phyloP scores from a whole-genome alignment of 1,140 invertebrate species.

The Eufriesea mexicana region DNA sequence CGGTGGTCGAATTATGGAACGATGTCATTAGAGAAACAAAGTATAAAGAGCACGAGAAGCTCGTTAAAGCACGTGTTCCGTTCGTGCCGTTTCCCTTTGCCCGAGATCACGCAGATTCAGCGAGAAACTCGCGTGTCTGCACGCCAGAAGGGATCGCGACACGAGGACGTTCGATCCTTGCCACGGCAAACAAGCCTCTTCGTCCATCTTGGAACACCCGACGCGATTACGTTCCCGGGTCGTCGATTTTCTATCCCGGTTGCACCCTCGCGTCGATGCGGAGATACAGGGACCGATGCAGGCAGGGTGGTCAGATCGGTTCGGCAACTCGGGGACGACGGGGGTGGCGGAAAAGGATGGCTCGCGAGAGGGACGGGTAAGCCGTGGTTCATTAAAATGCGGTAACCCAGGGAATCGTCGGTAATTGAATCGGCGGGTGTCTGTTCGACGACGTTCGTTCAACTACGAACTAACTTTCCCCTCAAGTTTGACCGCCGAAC shows the following conservation, averaged over 20 bases:
- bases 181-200: too few relatives aligned
- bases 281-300: too few relatives aligned
- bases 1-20: slow-evolving; percentile 1
- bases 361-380: slow-evolving; percentile 47
- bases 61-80: slow-evolving; percentile 16
- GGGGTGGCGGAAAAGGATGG: background rate
- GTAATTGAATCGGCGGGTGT: slow-evolving; percentile 73
- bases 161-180: background rate
- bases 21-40: slow-evolving; percentile 1
- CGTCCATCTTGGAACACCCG: too few relatives aligned
- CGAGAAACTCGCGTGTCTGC: slow-evolving; percentile 11
- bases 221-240: too few relatives aligned
- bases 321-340: background rate
- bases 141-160: background rate
- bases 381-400: slow-evolving; percentile 71
- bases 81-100: background rate
- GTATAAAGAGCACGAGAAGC: background rate
- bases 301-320: background rate
- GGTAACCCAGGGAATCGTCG: slow-evolving; percentile 69
- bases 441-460: slow-evolving; percentile 55
- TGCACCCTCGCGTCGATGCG: too few relatives aligned
- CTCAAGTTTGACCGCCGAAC: slow-evolving; percentile 66
- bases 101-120: background rate
- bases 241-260: too few relatives aligned
- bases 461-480: slow-evolving; percentile 64